Conservation (phyloP, 2,797 vertebrate species). For the Cetoscarus ocellatus region DNA sequence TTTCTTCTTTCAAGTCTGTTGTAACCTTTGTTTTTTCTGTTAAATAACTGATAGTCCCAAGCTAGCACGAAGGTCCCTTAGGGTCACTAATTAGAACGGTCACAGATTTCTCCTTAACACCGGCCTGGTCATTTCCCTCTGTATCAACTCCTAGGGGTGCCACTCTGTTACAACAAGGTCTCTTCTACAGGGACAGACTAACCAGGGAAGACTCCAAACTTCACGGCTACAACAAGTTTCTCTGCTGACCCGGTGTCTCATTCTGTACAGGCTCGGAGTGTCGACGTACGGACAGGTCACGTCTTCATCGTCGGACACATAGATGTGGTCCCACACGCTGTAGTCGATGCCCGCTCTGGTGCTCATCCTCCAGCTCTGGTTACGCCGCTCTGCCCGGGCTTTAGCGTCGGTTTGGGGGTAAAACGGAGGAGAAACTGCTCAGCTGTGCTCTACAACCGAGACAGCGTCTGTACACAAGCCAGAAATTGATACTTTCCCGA, state of each 20-base stretch:
- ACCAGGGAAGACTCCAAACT: conserved; percentile 34
- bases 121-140: neutral
- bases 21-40: neutral
- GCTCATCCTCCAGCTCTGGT: conserved; percentile 55
- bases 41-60: neutral
- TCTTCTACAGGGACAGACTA: conserved; percentile 30
- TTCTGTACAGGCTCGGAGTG: conserved; percentile 91
- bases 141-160: neutral
- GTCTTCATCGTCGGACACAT: conserved; percentile 94
- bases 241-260: conserved; percentile 91
- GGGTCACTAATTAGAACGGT: neutral
- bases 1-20: neutral
- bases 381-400: too few relatives aligned
- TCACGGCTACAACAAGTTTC: conserved; percentile 40
- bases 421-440: neutral
- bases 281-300: conserved; percentile 92
- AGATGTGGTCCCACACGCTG: conserved; percentile 93
- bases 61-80: neutral
- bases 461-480: neutral
- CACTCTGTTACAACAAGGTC: neutral
- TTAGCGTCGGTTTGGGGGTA: neutral
- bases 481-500: neutral
- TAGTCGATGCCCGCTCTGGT: conserved; percentile 86
- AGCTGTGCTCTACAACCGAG: neutral
- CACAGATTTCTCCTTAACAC: conserved; percentile 11